Evolutionary conservation across 2,113 vertebrate species (phyloP).

Genomic region (Antechinus stuartii): DNA sequence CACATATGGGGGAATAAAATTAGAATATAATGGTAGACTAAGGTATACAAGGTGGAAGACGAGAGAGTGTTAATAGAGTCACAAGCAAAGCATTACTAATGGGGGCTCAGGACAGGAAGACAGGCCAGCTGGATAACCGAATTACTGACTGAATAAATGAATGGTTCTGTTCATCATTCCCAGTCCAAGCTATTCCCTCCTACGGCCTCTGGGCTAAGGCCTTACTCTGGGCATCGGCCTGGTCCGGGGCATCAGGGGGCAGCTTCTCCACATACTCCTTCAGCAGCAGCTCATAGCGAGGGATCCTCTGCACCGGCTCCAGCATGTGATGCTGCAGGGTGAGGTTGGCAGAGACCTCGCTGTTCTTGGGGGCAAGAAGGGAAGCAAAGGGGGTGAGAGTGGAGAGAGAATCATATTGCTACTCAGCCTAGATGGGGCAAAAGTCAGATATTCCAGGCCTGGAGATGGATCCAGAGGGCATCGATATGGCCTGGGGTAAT

Average conservation of each 20-base stretch:
- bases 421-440: neutral
- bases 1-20: neutral
- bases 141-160: neutral
- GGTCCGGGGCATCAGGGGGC: slow-evolving; percentile 84
- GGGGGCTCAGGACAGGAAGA: neutral
- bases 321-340: slow-evolving; percentile 89
- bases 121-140: neutral
- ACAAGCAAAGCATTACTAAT: neutral
- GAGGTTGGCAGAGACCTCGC: slow-evolving; percentile 86
- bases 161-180: neutral
- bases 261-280: slow-evolving; percentile 91
- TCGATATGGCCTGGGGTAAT: neutral
- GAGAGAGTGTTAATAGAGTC: neutral
- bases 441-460: neutral
- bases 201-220: rapidly evolving
- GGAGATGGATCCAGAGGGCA: neutral
- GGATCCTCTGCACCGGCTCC: slow-evolving; percentile 94
- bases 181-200: neutral
- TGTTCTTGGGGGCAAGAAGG: slow-evolving; percentile 76
- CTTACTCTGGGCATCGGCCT: slow-evolving; percentile 87
- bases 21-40: neutral
- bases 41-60: neutral
- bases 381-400: neutral
- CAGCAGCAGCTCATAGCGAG: slow-evolving; percentile 92
- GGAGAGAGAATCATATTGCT: neutral